Evolutionary conservation across 2,797 vertebrate genomes (phyloP).

Genomic region (Trachops cirrhosus): DNA sequence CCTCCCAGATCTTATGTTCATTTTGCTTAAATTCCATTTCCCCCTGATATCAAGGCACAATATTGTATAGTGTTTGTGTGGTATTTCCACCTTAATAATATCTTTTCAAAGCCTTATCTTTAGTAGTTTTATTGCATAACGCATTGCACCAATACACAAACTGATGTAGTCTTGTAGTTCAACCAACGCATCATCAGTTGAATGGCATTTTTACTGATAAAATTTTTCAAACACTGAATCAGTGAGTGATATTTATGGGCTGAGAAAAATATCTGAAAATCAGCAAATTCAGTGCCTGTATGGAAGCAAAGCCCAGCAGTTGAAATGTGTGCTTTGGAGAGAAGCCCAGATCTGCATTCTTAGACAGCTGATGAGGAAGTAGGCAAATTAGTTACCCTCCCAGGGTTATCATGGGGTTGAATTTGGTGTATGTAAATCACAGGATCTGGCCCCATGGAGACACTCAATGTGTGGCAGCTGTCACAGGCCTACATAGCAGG

Average conservation of each 20-base stretch:
- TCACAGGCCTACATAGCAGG: not conserved
- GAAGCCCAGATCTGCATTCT: not conserved
- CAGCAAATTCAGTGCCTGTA: not conserved
- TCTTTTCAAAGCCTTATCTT: not conserved
- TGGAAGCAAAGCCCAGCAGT: not conserved
- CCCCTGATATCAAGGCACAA: not conserved
- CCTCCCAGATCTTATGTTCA: not conserved
- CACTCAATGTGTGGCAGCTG: not conserved
- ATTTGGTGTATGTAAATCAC: not conserved
- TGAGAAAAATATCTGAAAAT: not conserved
- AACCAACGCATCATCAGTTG: not conserved
- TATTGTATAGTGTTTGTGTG: not conserved
- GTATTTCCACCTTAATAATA: constrained; percentile 1
- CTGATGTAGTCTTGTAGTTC: not conserved
- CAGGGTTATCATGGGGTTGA: not conserved
- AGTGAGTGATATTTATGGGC: not conserved
- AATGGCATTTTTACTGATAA: not conserved
- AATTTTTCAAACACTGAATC: constrained; percentile 7
- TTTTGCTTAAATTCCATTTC: constrained; percentile 30
- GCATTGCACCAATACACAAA: not conserved
- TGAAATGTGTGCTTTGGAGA: not conserved
- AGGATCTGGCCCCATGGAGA: not conserved
- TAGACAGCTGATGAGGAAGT: not conserved
- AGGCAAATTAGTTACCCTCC: not conserved
- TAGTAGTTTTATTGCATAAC: not conserved